A percentile compares a stretch with the other conserved stretches of the same genome.
Evolutionary conservation across 1,140 invertebrate species (phyloP).

Genomic region (Leptopilina boulardi): DNA sequence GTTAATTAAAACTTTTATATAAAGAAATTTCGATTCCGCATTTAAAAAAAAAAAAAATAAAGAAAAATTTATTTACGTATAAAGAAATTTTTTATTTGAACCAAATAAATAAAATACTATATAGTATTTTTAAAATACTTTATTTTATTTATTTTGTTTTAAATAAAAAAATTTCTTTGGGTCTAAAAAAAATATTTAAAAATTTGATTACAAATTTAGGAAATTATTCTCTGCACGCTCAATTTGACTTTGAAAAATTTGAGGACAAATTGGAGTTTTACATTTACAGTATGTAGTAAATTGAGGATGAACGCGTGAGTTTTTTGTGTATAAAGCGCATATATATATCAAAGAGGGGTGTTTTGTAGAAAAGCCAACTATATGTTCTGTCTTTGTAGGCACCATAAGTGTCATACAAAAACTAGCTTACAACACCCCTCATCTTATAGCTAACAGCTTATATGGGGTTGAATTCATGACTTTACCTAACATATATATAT

Average conservation of each 20-base stretch:
- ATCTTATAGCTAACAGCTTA: slow-evolving; percentile 62
- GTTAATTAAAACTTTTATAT: neutral
- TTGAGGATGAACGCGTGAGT: slow-evolving; percentile 25
- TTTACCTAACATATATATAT: slow-evolving; percentile 45
- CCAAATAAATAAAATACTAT: too few relatives aligned
- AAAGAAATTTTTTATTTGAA: too few relatives aligned
- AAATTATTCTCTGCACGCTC: slow-evolving; percentile 32
- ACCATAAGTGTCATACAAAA: slow-evolving; percentile 63
- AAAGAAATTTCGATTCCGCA: neutral
- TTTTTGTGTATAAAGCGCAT: slow-evolving; percentile 17
- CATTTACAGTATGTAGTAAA: neutral
- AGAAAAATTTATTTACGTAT: too few relatives aligned
- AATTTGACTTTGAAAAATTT: slow-evolving; percentile 36
- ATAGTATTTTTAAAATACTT: too few relatives aligned
- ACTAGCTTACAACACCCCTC: slow-evolving; percentile 48
- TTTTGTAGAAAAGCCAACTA: slow-evolving; percentile 62
- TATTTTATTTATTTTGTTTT: too few relatives aligned
- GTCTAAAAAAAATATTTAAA: too few relatives aligned
- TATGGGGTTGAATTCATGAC: slow-evolving; percentile 62
- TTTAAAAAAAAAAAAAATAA: neutral
- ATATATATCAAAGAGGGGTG: neutral
- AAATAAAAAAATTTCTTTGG: too few relatives aligned
- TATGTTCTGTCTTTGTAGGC: slow-evolving; percentile 61
- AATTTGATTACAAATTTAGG: neutral
- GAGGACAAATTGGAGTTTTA: slow-evolving; percentile 15